Base-by-base conservation (phyloP, 2,113 vertebrate genomes). In the Dasyprocta punctata region DNA sequence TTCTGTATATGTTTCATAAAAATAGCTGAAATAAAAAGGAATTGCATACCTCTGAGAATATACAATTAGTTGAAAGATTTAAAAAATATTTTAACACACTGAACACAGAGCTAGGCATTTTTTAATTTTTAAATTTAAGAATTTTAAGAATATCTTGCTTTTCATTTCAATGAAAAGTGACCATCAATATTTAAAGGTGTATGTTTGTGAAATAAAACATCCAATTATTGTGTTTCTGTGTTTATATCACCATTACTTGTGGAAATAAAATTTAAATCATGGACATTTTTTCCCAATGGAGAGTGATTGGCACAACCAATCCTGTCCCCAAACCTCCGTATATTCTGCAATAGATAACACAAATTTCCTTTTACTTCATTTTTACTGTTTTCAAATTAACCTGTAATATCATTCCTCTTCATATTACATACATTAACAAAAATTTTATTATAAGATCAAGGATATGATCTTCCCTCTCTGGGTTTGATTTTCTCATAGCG, bases 251-350 rank as follows among this genome's bases (percentile, higher is more conserved):
- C 6, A 56, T 16, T 3, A 67, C 33, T 67, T 49, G 20, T 44
- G 2, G 14, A 41, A 61, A 24, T 56, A 60, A 2, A 89, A 2
- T 11, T 2, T 63, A 91, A 44, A 2, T 54, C 7, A 5, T 49
- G 0, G 1, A 58, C 1, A 0, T 90, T 28, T 52, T 2, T 47
- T 73, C 5, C 33, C 4, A 75, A 0, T 20, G 26, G 13, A 71
- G 1, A n/a, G 0, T 24, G 7, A 16, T 1, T 86, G 0, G 0
- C 24, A 47, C 5, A 8, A 38, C 7, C 1, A 7, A 33, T 16
- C 10, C 0, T 73, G 11, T 16, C 33, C 33, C 33, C 65, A 49
- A 86, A 69, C 38, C 19, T 7, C 10, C 54, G 16, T 16, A 38
- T 44, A 4, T 41, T 82, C 44, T 83, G 30, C 71, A 83, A n/a